phyloP scores from a whole-genome alignment of 2,888 invertebrate species.

The Polymixis lichenea region DNA sequence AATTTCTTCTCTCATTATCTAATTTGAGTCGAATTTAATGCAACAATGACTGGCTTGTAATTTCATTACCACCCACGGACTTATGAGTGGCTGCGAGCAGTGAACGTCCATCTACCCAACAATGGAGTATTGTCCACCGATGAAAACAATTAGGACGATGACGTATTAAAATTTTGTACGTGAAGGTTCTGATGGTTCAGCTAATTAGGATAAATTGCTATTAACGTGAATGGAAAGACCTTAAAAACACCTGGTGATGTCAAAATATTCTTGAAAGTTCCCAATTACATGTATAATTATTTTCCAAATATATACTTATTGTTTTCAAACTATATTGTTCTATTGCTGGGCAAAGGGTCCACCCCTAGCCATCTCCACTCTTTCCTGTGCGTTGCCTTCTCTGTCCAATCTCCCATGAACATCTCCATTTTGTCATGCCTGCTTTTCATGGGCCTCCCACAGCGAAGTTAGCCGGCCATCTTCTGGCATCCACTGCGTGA shows the following conservation, averaged over 20 bases:
- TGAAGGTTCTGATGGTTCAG: slow-evolving; percentile 66
- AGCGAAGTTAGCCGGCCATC: no score
- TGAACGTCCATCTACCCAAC: slow-evolving; percentile 70
- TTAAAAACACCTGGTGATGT: not conserved
- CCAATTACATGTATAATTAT: not conserved
- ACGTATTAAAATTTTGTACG: slow-evolving; percentile 75
- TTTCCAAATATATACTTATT: not conserved
- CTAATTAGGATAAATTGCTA: slow-evolving; percentile 70
- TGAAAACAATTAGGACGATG: slow-evolving; percentile 85
- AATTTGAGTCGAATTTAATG: slow-evolving; percentile 85
- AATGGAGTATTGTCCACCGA: slow-evolving; percentile 83
- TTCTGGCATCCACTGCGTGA: not conserved
- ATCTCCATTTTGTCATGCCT: not conserved
- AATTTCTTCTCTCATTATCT: slow-evolving; percentile 80
- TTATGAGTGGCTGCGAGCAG: slow-evolving; percentile 59
- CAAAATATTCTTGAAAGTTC: not conserved
- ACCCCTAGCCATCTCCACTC: not conserved
- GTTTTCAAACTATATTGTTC: not conserved
- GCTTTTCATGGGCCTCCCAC: not conserved
- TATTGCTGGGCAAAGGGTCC: not conserved
- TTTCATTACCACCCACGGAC: slow-evolving; percentile 88
- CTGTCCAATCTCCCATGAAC: not conserved
- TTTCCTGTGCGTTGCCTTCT: not conserved
- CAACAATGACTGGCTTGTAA: slow-evolving; percentile 86
- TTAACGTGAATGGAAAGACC: not conserved